Base-by-base conservation (phyloP, 2,888 invertebrate genomes). In the Notodonta ziczac region DNA sequence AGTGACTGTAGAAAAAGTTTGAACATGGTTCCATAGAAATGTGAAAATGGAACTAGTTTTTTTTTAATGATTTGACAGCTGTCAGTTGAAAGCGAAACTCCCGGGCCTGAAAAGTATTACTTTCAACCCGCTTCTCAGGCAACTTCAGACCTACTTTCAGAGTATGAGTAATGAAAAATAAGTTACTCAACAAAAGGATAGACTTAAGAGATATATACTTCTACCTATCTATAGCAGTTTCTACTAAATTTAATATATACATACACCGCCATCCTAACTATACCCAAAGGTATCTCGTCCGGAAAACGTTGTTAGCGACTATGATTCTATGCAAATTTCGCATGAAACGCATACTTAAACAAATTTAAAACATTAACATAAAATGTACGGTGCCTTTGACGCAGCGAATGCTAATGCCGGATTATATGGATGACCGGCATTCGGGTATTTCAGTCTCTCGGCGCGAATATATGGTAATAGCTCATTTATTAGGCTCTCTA, bases 381-480 rank as follows among this genome's bases (percentile, higher is more conserved):
- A 63, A 63, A 63, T 60, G 54, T 42, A 54, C 54, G 16, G 56
- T 8, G 60, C 63, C 63, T 63, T 57, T 63, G 61, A 66, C 58
- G 57, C 39, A 56, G 65, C 56, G 63, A 66, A 70, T 65, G 65
- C 61, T 60, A 70, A 74, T 70, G 61, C 52, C 14, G 51, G 66
- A 68, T 67, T 73, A 65, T 63, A 54, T 42, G 67, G 62, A 61
- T 64, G 58, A 66, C 62, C 67, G 56, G 58, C 55, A 55, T 57
- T 35, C 46, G 58, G 53, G 40, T 54, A 59, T 52, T 63, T 62
- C 42, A 52, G 16, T 52, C 50, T 50, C 16, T 14, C 54, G 24
- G 42, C 46, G 3, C 24, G n/a, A 46, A 48, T 50, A 32, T 35
- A 57, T 57, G 52, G 32, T 32, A 52, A 52, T 32, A 32, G 12